A percentile compares a stretch with the other conserved stretches of the same genome.
Evolutionary conservation across 2,797 vertebrate genomes (phyloP).

Genomic region (Graptemys geographica): DNA sequence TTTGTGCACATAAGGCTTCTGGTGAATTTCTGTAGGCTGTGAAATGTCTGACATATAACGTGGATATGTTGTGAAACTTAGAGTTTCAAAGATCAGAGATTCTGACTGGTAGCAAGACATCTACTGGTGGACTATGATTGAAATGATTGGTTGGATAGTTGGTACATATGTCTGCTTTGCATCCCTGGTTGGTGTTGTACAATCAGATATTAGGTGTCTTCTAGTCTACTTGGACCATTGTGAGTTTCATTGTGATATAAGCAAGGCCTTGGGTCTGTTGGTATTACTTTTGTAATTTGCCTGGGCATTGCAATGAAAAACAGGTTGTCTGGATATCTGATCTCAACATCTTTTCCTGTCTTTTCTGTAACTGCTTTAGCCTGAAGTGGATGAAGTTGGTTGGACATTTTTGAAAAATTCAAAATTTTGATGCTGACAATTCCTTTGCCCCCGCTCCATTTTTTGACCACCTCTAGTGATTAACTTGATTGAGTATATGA

Average conservation of each 20-base stretch:
- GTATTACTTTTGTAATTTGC: not conserved
- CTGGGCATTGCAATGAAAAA: not conserved
- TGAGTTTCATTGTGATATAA: not conserved
- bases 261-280: not conserved
- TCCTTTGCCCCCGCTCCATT: not conserved
- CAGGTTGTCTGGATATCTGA: not conserved
- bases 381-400: not conserved
- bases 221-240: not conserved
- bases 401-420: not conserved
- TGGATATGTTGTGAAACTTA: not conserved
- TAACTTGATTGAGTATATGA: not conserved
- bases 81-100: not conserved
- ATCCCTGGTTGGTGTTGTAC: not conserved
- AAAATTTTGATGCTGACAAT: not conserved
- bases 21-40: not conserved
- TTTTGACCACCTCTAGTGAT: not conserved
- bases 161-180: not conserved
- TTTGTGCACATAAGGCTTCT: not conserved
- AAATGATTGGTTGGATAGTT: not conserved
- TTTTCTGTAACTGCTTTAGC: not conserved
- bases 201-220: not conserved
- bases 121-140: not conserved
- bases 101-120: not conserved
- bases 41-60: rapidly evolving
- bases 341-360: not conserved